Evolutionary conservation across 2,888 invertebrate genomes (phyloP).

Genomic region (Pammene aurita): DNA sequence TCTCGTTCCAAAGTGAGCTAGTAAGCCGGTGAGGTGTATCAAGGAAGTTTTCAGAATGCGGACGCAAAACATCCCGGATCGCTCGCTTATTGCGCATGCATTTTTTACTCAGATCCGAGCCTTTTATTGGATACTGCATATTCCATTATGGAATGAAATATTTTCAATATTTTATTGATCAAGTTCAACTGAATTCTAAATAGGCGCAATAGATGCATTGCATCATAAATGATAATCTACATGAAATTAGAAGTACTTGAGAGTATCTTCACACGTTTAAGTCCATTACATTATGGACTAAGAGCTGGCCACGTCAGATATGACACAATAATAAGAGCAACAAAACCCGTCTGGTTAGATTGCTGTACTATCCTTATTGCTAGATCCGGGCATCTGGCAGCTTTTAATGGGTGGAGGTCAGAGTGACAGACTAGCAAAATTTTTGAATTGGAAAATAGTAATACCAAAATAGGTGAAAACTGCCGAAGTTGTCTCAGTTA

Average conservation of each 20-base stretch:
- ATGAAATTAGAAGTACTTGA: neutral
- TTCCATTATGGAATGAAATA: slow-evolving; percentile 23
- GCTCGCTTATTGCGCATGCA: slow-evolving; percentile 41
- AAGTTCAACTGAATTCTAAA: neutral
- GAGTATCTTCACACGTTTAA: too few relatives aligned
- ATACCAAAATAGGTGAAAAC: too few relatives aligned
- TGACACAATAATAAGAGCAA: too few relatives aligned
- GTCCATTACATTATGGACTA: too few relatives aligned
- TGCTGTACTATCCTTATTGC: too few relatives aligned
- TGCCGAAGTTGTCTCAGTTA: too few relatives aligned
- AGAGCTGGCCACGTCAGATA: too few relatives aligned
- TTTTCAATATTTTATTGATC: neutral
- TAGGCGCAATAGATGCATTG: neutral
- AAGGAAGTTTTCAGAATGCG: slow-evolving; percentile 28
- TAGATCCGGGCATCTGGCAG: too few relatives aligned
- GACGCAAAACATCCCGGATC: slow-evolving; percentile 29
- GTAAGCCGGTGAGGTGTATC: slow-evolving; percentile 16
- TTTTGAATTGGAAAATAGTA: too few relatives aligned
- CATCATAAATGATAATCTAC: neutral
- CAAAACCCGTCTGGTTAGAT: too few relatives aligned
- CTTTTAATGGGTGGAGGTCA: too few relatives aligned
- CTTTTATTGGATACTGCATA: slow-evolving; percentile 39
- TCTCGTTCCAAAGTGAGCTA: slow-evolving; percentile 11
- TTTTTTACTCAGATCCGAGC: slow-evolving; percentile 32
- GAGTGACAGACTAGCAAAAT: too few relatives aligned